Evolutionary conservation across 2,797 vertebrate genomes (phyloP), one percentile per base, ranked within the genome.

Genomic region (Spondyliosoma cantharus): DNA sequence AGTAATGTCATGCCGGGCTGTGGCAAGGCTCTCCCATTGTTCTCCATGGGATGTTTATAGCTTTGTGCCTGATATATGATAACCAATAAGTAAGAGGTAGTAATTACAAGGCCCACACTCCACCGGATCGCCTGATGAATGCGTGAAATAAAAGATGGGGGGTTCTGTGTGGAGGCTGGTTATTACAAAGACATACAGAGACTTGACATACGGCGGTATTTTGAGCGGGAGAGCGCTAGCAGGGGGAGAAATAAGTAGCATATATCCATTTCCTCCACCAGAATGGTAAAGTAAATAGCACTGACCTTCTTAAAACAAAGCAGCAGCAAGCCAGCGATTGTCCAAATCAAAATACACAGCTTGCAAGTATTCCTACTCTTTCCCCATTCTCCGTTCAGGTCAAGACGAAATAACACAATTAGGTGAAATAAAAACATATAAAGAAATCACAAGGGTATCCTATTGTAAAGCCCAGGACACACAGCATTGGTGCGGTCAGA

Each of bases 51-150:
- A 90, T 90, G 87, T 93, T 92, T 92, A 94, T 92, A 91, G 92
- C 92, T 90, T 76, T 88, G 89, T 90, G 89, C 84, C 84, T 90
- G 93, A 93, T 91, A 94, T 91, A 87, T 81, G 92, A 93, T 93
- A 92, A 94, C 92, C 91, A 92, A 91, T 93, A 94, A 93, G 92
- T 88, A 86, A 88, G 84, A 91, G 85, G 85, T 88, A 88, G 90
- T 94, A 93, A 94, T 93, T 94, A 94, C 90, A 92, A 93, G 93
- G 82, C 89, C 88, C 87, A 90, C 92, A 91, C 87, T 91, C 84
- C 85, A 69, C 17, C 69, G 50, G 82, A 89, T 77, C 45, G 81
- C 81, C 82, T 90, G 91, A 92, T 92, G 87, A 90, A 93, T 90
- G 87, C 56, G 63, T 93, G 93, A 95, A 95, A 95, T 93, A 82